Conservation (phyloP, 2,888 invertebrate genomes). For the Tenthredo distinguenda region DNA sequence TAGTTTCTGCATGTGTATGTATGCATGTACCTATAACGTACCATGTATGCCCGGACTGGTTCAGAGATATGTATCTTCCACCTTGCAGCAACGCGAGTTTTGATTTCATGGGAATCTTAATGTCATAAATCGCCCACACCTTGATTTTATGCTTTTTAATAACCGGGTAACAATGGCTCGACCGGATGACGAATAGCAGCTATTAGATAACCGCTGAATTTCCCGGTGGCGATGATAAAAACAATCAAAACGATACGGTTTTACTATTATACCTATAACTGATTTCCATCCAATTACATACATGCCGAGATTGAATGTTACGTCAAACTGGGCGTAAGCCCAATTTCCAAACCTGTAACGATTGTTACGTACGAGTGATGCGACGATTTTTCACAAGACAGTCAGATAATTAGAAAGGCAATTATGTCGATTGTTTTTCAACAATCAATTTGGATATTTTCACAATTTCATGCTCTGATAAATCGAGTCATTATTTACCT, state of each 20-base stretch:
- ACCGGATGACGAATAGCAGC: background rate
- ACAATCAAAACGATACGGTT: background rate
- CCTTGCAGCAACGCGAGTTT: background rate
- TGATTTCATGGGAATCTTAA: slow-evolving; percentile 10
- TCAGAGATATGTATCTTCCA: background rate
- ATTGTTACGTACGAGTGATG: background rate
- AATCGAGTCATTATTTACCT: background rate
- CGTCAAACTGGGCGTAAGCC: background rate
- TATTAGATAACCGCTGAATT: background rate
- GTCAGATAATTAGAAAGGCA: background rate
- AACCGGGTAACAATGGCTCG: background rate
- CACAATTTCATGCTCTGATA: background rate
- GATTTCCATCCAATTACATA: background rate
- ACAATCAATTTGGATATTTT: background rate
- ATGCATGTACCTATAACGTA: background rate
- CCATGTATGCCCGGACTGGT: background rate
- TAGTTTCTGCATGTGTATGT: slow-evolving; percentile 12
- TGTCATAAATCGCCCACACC: background rate
- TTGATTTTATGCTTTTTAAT: background rate
- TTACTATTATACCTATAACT: background rate
- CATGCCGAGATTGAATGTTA: background rate
- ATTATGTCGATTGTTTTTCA: background rate
- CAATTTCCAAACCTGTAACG: background rate
- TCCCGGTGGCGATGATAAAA: background rate
- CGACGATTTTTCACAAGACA: background rate